Conservation (phyloP, 1,140 invertebrate species). For the Ectropis grisescens region DNA sequence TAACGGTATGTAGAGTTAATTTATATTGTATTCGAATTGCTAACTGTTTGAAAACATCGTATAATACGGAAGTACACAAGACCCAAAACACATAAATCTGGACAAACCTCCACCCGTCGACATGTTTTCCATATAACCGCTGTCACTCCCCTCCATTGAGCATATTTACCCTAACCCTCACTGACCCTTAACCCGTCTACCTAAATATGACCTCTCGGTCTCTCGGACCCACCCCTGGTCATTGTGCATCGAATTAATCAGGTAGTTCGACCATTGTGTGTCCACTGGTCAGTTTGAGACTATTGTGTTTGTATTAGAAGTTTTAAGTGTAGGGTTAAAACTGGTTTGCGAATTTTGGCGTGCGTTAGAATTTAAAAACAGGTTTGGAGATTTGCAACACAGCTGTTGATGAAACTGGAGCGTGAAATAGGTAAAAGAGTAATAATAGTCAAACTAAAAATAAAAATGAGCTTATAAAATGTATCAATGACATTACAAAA, state of each 20-base stretch:
- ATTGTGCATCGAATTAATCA: slow-evolving; percentile 63
- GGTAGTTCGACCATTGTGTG: slow-evolving; percentile 44
- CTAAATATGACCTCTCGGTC: slow-evolving; percentile 67
- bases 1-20: too few species aligned
- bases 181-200: slow-evolving; percentile 62
- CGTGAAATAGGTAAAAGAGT: too few species aligned
- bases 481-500: too few species aligned
- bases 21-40: too few species aligned
- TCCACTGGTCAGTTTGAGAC: slow-evolving; percentile 22
- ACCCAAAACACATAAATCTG: slow-evolving; percentile 48
- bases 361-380: too few species aligned
- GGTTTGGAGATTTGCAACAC: neutral
- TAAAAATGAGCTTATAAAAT: too few species aligned
- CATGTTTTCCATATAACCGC: slow-evolving; percentile 46
- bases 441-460: too few species aligned
- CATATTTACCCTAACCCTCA: slow-evolving; percentile 59
- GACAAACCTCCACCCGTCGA: slow-evolving; percentile 21
- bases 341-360: slow-evolving; percentile 52
- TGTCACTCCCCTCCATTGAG: slow-evolving; percentile 50
- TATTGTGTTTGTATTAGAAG: slow-evolving; percentile 56
- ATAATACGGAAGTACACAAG: too few species aligned
- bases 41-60: too few species aligned
- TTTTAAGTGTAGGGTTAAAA: slow-evolving; percentile 51
- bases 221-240: slow-evolving; percentile 38
- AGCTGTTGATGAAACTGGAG: too few species aligned